Conservation (phyloP, 1,140 invertebrate genomes). For the Pomacea maculata region DNA sequence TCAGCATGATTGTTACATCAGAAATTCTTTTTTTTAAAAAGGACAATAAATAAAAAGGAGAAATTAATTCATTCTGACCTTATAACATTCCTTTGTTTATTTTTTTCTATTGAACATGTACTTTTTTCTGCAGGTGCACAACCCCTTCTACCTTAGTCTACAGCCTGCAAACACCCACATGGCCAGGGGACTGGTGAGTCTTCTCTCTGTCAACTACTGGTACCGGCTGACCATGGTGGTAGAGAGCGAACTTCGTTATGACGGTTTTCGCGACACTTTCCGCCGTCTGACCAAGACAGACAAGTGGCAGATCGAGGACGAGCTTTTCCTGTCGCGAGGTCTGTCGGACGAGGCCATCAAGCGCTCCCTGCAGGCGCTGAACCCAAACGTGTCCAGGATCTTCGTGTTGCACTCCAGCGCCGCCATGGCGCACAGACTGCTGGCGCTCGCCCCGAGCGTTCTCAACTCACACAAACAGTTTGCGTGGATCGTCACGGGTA, state of each 20-base stretch:
- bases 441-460: slow-evolving; percentile 30
- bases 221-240: slow-evolving; percentile 45
- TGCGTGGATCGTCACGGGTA: slow-evolving; percentile 57
- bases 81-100: no score
- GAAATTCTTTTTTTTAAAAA: no score
- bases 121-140: slow-evolving; percentile 43
- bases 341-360: slow-evolving; percentile 29
- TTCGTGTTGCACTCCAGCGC: slow-evolving; percentile 48
- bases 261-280: slow-evolving; percentile 50
- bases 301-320: slow-evolving; percentile 48
- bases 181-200: slow-evolving; percentile 44
- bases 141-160: slow-evolving; percentile 43
- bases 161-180: slow-evolving; percentile 47
- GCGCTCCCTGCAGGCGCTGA: slow-evolving; percentile 25
- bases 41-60: no score
- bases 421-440: slow-evolving; percentile 41
- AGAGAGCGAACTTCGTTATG: slow-evolving; percentile 43
- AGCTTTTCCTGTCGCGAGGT: slow-evolving; percentile 37
- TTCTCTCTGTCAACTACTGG: slow-evolving; percentile 54
- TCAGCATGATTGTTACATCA: no score
- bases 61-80: no score
- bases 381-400: slow-evolving; percentile 43
- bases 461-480: slow-evolving; percentile 36
- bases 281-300: slow-evolving; percentile 25
- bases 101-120: background rate